Evolutionary conservation across 2,888 invertebrate species (phyloP).

Genomic region (Melinaea marsaeus): DNA sequence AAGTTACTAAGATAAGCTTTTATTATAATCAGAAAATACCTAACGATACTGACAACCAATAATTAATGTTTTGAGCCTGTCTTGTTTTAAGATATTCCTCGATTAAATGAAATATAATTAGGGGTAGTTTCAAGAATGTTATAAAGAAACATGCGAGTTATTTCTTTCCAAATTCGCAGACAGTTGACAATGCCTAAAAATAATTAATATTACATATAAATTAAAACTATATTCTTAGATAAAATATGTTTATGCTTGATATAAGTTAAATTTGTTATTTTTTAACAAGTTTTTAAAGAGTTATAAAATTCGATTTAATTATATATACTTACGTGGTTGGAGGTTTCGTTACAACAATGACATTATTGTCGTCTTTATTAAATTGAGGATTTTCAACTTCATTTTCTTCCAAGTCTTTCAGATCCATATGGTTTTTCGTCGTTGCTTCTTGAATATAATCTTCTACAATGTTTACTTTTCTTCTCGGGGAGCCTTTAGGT

Average conservation of each 20-base stretch:
- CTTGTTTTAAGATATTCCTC: neutral
- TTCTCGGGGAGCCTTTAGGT: slow-evolving; percentile 44
- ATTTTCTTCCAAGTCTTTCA: slow-evolving; percentile 65
- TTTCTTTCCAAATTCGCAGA: neutral
- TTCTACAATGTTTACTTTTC: slow-evolving; percentile 35
- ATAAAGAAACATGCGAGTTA: neutral
- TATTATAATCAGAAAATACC: slow-evolving; percentile 9
- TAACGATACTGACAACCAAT: slow-evolving; percentile 1
- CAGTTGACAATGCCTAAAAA: neutral
- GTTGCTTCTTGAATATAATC: slow-evolving; percentile 36
- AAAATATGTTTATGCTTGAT: too few relatives aligned
- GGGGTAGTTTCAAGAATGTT: neutral
- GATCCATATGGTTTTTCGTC: slow-evolving; percentile 48
- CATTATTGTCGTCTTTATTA: slow-evolving; percentile 54
- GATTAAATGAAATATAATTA: slow-evolving; percentile 1
- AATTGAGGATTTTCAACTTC: slow-evolving; percentile 59
- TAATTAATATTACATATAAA: neutral
- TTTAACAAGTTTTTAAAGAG: neutral
- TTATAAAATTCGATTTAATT: too few relatives aligned
- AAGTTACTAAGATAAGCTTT: neutral
- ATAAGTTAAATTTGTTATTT: neutral
- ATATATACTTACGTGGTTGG: slow-evolving; percentile 46
- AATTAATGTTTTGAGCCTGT: slow-evolving; percentile 1
- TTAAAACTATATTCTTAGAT: neutral
- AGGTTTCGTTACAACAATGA: slow-evolving; percentile 55